Evolutionary conservation across 2,888 invertebrate genomes (phyloP).

Genomic region (Calliscelio sp.): DNA sequence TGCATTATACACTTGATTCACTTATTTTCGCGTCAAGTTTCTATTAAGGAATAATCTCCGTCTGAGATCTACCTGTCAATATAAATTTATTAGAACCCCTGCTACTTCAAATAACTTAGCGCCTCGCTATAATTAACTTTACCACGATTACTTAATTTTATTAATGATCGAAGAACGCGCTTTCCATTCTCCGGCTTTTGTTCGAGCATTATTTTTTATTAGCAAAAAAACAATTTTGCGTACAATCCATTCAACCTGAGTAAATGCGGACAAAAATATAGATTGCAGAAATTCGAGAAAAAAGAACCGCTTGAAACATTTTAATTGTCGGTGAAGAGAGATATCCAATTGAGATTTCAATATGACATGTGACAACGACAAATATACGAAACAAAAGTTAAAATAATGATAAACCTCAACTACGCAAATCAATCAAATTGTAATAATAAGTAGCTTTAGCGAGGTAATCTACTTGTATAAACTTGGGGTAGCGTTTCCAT

Average conservation of each 20-base stretch:
- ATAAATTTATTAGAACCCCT: slow-evolving; percentile 22
- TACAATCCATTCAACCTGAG: too few species aligned
- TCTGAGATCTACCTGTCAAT: slow-evolving; percentile 4
- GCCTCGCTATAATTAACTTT: background rate
- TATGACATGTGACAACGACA: too few species aligned
- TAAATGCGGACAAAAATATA: too few species aligned
- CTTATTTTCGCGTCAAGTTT: slow-evolving; percentile 19
- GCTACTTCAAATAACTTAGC: slow-evolving; percentile 1
- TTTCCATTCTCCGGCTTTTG: background rate
- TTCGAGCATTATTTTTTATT: too few species aligned
- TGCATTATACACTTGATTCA: slow-evolving; percentile 10
- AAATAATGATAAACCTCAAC: background rate
- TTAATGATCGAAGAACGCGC: background rate
- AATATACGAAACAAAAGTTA: background rate
- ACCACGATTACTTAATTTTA: slow-evolving; percentile 11
- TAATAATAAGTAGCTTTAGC: slow-evolving; percentile 38
- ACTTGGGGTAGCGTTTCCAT: slow-evolving; percentile 35
- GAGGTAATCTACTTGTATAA: slow-evolving; percentile 53
- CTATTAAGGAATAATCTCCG: slow-evolving; percentile 20
- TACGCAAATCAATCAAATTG: slow-evolving; percentile 5
- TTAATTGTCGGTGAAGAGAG: too few species aligned
- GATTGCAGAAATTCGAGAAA: too few species aligned
- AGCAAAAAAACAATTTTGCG: too few species aligned
- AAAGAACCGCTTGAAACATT: too few species aligned
- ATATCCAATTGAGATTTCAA: too few species aligned